Evolutionary conservation across 2,113 vertebrate species (phyloP).

Genomic region (Egretta garzetta): DNA sequence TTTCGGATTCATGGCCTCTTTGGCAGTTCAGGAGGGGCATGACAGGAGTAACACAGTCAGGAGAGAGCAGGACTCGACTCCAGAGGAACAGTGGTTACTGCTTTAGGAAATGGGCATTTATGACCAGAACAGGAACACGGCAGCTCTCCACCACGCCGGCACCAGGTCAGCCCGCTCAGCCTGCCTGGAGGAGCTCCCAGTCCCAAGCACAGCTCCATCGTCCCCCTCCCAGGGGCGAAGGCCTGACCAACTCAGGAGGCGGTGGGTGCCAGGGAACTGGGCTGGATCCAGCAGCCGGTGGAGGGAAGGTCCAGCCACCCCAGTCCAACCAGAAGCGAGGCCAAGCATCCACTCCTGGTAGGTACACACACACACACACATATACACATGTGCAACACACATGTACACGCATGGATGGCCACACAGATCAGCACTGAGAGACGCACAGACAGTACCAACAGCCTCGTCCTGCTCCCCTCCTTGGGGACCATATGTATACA

Average conservation of each 20-base stretch:
- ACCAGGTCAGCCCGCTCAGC: neutral
- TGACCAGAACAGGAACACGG: neutral
- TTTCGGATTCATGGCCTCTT: neutral
- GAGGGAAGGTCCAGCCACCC: neutral
- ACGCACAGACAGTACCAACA: neutral
- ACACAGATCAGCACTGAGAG: neutral
- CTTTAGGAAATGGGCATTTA: neutral
- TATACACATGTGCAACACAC: neutral
- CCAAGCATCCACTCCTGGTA: neutral
- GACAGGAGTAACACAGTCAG: neutral
- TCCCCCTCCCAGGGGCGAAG: neutral
- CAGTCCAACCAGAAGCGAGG: neutral
- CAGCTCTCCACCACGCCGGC: neutral
- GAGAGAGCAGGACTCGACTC: neutral
- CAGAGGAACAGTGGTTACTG: neutral
- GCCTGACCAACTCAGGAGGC: neutral
- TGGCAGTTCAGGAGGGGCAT: neutral
- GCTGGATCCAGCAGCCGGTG: neutral
- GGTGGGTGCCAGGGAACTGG: neutral
- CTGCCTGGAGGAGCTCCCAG: neutral
- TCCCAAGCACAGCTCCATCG: neutral
- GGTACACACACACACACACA: neutral
- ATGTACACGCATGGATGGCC: too few species aligned
- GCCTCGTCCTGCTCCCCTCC: neutral
- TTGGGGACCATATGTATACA: neutral